phyloP scores from a whole-genome alignment of 2,797 vertebrate genomes.

The Gymnoscopelus braueri region DNA sequence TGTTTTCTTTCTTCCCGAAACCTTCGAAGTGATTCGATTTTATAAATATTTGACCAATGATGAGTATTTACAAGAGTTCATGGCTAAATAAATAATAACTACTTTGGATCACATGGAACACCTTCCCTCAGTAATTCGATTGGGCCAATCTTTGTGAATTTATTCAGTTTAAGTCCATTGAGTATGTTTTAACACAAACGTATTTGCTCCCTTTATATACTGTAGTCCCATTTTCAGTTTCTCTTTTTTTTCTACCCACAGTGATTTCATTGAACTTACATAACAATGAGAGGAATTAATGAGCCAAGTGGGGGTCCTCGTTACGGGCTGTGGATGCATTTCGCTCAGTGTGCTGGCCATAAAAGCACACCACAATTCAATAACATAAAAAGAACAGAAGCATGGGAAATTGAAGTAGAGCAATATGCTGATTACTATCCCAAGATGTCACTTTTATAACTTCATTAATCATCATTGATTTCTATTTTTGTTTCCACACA shows the following conservation, averaged over 20 bases:
- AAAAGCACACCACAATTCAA: constrained; percentile 65
- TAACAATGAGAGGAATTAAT: constrained; percentile 77
- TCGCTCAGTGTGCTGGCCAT: constrained; percentile 28
- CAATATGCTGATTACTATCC: constrained; percentile 67
- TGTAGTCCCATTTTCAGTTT: constrained; percentile 23
- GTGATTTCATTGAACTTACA: constrained; percentile 71
- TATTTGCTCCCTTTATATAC: constrained; percentile 32
- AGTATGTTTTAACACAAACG: constrained; percentile 46
- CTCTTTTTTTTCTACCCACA: constrained; percentile 47
- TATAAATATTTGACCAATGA: neutral
- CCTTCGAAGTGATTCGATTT: no score
- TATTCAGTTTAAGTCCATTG: constrained; percentile 46
- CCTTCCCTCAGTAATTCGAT: constrained; percentile 27
- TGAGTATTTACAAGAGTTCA: neutral
- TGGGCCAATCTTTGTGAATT: constrained; percentile 28
- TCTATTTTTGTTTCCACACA: constrained; percentile 60
- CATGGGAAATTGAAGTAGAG: constrained; percentile 48
- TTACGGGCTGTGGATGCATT: constrained; percentile 56
- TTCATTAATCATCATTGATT: constrained; percentile 68
- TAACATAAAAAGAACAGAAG: constrained; percentile 63
- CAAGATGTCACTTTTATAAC: constrained; percentile 55
- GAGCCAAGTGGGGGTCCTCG: constrained; percentile 50
- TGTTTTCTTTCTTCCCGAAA: no score
- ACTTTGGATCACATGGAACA: constrained; percentile 4
- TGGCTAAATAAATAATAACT: no score